Evolutionary conservation across 2,113 vertebrate species (phyloP).

Genomic region (Microcebus lehilahytsara): DNA sequence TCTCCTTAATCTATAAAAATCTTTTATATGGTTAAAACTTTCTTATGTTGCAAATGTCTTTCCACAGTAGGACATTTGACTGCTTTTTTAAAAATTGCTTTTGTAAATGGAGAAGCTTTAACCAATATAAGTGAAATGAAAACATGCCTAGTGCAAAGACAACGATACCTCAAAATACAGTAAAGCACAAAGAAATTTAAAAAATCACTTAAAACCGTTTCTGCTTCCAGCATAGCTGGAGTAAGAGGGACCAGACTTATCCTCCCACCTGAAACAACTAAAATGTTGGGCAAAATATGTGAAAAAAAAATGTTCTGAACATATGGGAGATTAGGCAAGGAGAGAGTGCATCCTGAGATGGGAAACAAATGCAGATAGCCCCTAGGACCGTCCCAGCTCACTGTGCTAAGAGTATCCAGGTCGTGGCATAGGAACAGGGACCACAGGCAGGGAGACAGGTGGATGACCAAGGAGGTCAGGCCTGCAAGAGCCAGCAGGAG

Average conservation of each 20-base stretch:
- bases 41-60: neutral
- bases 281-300: neutral
- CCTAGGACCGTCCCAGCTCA: rapidly evolving
- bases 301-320: neutral
- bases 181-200: neutral
- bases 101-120: neutral
- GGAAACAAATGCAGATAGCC: neutral
- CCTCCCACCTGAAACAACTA: neutral
- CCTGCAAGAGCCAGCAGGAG: neutral
- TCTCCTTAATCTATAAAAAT: neutral
- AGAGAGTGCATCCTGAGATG: neutral
- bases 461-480: too few relatives aligned
- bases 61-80: neutral
- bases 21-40: neutral
- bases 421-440: neutral
- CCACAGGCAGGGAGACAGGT: neutral
- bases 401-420: neutral
- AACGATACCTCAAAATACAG: rapidly evolving
- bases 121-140: neutral
- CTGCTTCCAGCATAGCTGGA: neutral
- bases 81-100: neutral
- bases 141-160: neutral
- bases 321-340: neutral
- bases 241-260: neutral
- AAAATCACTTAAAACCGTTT: neutral